These are phyloP conservation scores for Hypothenemus hampei DNA, from an alignment of 1,140 invertebrate species.

Conservation along the genomic window DNA sequence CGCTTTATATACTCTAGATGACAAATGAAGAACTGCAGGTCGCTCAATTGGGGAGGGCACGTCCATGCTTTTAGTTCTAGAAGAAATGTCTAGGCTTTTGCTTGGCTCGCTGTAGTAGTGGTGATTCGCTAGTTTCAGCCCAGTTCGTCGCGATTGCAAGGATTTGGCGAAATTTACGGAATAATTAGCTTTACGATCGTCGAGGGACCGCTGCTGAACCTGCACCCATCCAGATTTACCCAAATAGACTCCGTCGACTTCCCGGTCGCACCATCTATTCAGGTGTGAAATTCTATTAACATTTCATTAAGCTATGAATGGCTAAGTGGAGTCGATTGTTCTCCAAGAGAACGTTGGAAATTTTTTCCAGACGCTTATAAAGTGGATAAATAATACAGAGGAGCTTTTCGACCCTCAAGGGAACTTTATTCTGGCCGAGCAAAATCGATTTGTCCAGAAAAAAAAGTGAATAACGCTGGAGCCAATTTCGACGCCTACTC, in stretches of 20 bases:
- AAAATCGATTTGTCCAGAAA: no score
- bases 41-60: slow-evolving; percentile 26
- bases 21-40: slow-evolving; percentile 42
- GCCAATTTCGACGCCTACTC: no score
- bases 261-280: slow-evolving; percentile 57
- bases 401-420: no score
- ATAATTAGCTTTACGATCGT: slow-evolving; percentile 48
- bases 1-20: slow-evolving; percentile 38
- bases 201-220: slow-evolving; percentile 54
- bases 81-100: slow-evolving; percentile 38
- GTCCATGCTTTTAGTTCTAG: slow-evolving; percentile 14
- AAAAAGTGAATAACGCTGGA: no score
- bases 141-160: slow-evolving; percentile 43
- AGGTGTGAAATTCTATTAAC: no score
- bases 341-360: no score
- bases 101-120: slow-evolving; percentile 55
- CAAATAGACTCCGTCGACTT: slow-evolving; percentile 56
- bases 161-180: slow-evolving; percentile 42
- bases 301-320: no score
- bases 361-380: no score
- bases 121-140: slow-evolving; percentile 53
- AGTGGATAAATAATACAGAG: no score
- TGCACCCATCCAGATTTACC: slow-evolving; percentile 57
- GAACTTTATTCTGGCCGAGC: no score
- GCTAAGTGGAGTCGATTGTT: no score